Conservation (phyloP, 2,797 vertebrate genomes). For the Galagoides demidoff region DNA sequence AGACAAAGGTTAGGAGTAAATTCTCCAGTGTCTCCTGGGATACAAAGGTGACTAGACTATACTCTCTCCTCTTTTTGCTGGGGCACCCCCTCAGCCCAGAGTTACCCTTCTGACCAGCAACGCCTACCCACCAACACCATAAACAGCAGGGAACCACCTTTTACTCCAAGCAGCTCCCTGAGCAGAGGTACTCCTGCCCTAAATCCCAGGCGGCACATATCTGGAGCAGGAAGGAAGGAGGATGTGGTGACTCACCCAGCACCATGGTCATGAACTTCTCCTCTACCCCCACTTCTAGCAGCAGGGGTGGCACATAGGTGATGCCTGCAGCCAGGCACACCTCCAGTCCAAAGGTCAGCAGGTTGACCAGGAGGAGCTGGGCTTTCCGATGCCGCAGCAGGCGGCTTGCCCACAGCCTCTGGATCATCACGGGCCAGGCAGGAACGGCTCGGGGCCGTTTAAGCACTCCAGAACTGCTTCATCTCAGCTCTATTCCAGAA, state of each 20-base stretch:
- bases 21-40: not conserved
- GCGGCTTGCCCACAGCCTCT: conserved; percentile 71
- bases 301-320: conserved; percentile 91
- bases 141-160: not conserved
- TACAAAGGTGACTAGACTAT: not conserved
- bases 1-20: not conserved
- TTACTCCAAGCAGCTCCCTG: not conserved
- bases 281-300: conserved; percentile 92
- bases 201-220: not conserved
- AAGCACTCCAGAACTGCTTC: not conserved
- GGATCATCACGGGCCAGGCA: conserved; percentile 59
- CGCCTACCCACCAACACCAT: not conserved
- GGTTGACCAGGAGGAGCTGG: conserved; percentile 91
- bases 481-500: not conserved
- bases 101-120: not conserved
- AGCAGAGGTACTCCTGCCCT: accelerated
- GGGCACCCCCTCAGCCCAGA: not conserved
- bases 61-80: not conserved
- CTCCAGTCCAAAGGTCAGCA: conserved; percentile 92
- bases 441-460: not conserved
- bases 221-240: not conserved
- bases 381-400: conserved; percentile 82
- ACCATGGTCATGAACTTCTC: conserved; percentile 96
- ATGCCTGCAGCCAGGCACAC: conserved; percentile 92
- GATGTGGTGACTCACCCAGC: conserved; percentile 87